Evolutionary conservation across 2,888 invertebrate species (phyloP), one percentile per base, ranked within the genome.

Genomic region (Imbricaverruca yamaguchii): DNA sequence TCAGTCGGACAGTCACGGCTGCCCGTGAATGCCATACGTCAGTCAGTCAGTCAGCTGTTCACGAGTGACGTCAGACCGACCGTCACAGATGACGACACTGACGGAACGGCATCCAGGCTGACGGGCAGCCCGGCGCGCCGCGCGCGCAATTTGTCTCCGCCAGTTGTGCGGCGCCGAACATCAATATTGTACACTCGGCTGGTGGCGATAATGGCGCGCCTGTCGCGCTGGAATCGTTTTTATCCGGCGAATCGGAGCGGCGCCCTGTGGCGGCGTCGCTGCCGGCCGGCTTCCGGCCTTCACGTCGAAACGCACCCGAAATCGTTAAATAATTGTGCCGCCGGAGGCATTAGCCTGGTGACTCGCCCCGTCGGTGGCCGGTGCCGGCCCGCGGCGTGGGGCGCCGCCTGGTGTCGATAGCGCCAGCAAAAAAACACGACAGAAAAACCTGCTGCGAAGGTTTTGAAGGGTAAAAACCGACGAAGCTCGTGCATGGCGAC

Each of bases 101-200:
- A 39, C 39, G 39, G 4, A 4, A 39, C 39, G 18, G 7, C 61
- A 18, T 61, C 61, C 61, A 7, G 61, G 18, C 61, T 13, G 61
- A 61, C 61, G 15, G 61, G 12, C 0, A 15, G 15, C 18, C 39
- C 39, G 69, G 25, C 3, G 15, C 6, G 39, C 39, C 69, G 69
- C 39, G 69, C 15, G 23, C 65, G 23, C 23, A 67, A 67, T 67
- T 67, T 23, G 65, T 23, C 65, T 67, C 23, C 23, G 65, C 65
- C 65, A 67, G 39, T 39, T 23, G 69, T 15, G 25, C 69, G 25
- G 69, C 25, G 15, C 69, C 39, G 39, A 23, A 15, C 69, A 69
- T 69, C 69, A 69, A 69, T 39, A 69, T 69, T 69, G 69, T 23
- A 69, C 69, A 69, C 39, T 69, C 69, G 69, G 69, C 69, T 69